Evolutionary conservation across 2,113 vertebrate genomes (phyloP), one percentile per base, ranked within the genome.

Genomic region (Engystomops pustulosus): DNA sequence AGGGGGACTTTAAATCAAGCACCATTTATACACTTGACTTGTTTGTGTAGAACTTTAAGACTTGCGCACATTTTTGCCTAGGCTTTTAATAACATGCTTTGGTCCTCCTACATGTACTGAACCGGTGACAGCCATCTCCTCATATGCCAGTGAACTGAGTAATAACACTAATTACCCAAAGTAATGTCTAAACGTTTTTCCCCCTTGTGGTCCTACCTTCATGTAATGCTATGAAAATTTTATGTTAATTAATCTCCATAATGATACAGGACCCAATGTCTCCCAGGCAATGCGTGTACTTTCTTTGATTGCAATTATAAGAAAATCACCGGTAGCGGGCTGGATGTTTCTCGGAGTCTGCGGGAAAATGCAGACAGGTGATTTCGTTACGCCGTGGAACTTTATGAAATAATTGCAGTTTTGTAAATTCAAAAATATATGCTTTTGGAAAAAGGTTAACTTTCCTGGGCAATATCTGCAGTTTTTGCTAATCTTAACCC

Each of bases 231-330:
- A 69, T 81, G 79, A 81, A 69, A 51, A 79, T 45, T 1, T 79
- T 69, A 70, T 80, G 62, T 34, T 69, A 81, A 81, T 81, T 34
- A 79, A 62, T 79, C 44, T 69, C 23, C 41, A 25, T 81, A 69
- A 51, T 53, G 62, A 53, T 70, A 69, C n/a, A 69, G 45, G 20
- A 51, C 65, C 79, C 32, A 15, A 32, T 36, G 27, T 81, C 65
- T 68, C 65, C 36, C 25, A 45, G 45, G 30, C 51, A 25, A 67
- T 68, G 18, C 32, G 14, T 68, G 41, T 32, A 80, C 60, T 34
- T 69, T 81, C 62, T 81, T 68, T 69, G 79, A 81, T 69, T 81
- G 60, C 79, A 81, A 81, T 81, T 51, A 81, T 69, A 49, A 53
- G 79, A 49, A 47, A 81, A 81, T 69, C 65, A 81, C 79, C 41